Base-by-base conservation (phyloP, 2,113 vertebrate species). In the Bombycilla garrulus region DNA sequence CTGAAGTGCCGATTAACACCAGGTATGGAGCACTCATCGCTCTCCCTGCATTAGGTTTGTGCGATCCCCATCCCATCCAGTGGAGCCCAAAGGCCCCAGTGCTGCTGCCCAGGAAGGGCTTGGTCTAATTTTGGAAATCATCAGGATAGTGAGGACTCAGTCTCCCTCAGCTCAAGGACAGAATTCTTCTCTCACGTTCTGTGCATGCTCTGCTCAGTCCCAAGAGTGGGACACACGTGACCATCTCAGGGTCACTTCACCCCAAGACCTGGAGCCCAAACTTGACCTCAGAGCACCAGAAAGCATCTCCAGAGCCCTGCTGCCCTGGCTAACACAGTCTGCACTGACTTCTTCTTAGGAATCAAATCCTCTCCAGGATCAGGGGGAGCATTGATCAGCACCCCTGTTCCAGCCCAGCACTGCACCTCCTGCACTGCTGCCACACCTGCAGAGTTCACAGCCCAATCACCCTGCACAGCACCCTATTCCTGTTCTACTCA, bases 1-100 rank as follows among this genome's bases (percentile, higher is more conserved):
- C 31, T 36, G 7, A 60, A 67, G 9, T 4, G 2, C 47, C 1
- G 12, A 53, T 21, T 18, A 66, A 58, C 67, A 73, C 3, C 64
- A 56, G 36, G 7, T 22, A 31, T 2, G 0, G 1, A 53, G 80
- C 22, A n/a, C 12, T 9, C 9, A 1, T 11, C 54, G 20, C 0
- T 0, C 38, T 56, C 47, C 54, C 67, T 10, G 2, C 9, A 9
- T n/a, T 35, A 21, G 40, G 40, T 33, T 40, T 69, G 24, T 11
- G 42, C 13, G 40, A 40, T 48, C 40, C 66, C 47, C 2, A 1
- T 24, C 62, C 54, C 57, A n/a, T 12, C 0, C 6, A 53, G 62
- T 0, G 0, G 44, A 71, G 78, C 48, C 74, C 81, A 69, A 64
- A 78, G 29, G 15, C 48, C 58, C 61, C 82, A 31, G 48, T 3